A percentile compares a stretch with the other conserved stretches of the same genome.
These are phyloP conservation scores for Trissoscelio sp. DNA, from an alignment of 2,888 invertebrate species.

Conservation along the genomic window DNA sequence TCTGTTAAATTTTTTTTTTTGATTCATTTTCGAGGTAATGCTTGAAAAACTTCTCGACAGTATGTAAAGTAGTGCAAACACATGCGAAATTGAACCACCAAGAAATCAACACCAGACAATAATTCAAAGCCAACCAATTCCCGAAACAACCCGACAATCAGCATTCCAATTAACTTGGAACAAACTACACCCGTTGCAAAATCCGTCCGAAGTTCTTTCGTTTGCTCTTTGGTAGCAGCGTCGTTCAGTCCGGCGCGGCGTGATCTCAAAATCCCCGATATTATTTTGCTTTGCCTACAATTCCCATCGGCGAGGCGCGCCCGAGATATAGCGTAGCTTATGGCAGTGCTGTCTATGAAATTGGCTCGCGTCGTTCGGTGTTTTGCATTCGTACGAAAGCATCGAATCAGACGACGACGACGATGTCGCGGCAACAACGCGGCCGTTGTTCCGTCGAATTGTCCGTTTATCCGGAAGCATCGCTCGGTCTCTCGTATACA, in stretches of 20 bases:
- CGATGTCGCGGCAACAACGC: conserved; percentile 19
- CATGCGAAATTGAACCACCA: too few relatives aligned
- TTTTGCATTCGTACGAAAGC: conserved; percentile 42
- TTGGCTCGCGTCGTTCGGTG: conserved; percentile 71
- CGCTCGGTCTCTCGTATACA: conserved; percentile 9
- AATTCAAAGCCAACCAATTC: conserved; percentile 3
- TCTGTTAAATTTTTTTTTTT: too few relatives aligned
- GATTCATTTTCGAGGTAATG: too few relatives aligned
- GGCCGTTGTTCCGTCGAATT: conserved; percentile 30
- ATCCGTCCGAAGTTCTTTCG: neutral
- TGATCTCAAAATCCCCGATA: neutral
- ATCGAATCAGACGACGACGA: conserved; percentile 34
- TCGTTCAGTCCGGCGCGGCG: neutral
- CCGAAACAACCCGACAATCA: conserved; percentile 8
- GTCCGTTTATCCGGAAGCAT: conserved; percentile 47
- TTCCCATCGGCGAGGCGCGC: conserved; percentile 32
- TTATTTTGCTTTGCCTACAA: conserved; percentile 28
- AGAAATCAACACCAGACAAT: neutral
- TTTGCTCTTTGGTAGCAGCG: neutral
- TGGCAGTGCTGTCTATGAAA: conserved; percentile 74
- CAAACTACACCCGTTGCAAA: neutral
- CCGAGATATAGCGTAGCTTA: conserved; percentile 39
- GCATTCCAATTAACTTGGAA: conserved; percentile 21
- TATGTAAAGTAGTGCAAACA: too few relatives aligned
- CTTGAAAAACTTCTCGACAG: too few relatives aligned